A percentile compares a stretch with the other conserved stretches of the same genome.
Conservation (phyloP, 2,888 invertebrate species). For the Trichogramma dendrolimi region DNA sequence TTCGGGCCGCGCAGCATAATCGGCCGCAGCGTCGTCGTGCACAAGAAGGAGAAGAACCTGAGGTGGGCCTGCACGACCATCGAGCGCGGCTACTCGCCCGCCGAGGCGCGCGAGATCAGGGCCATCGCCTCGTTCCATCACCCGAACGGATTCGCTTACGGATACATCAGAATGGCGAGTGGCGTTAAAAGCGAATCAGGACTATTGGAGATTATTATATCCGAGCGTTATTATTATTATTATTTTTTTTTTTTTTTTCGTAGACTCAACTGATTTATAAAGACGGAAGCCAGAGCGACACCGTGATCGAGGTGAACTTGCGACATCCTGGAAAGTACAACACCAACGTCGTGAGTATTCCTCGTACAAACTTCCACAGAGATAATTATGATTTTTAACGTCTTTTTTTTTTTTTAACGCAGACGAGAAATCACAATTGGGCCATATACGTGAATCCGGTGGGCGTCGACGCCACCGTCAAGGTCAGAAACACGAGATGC, state of each 20-base stretch:
- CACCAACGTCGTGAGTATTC: conserved; percentile 65
- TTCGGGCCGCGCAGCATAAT: conserved; percentile 78
- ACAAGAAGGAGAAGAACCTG: conserved; percentile 60
- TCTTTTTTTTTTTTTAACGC: conserved; percentile 32
- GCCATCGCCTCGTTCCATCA: conserved; percentile 90
- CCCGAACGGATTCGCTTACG: conserved; percentile 78
- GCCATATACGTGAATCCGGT: conserved; percentile 87
- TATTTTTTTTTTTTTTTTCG: conserved; percentile 1
- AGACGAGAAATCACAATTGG: conserved; percentile 85
- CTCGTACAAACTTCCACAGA: no score
- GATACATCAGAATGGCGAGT: conserved; percentile 82
- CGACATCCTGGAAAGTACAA: conserved; percentile 83
- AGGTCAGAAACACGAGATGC: conserved; percentile 74
- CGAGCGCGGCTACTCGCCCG: conserved; percentile 82
- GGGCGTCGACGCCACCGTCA: conserved; percentile 84
- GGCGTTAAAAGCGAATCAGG: conserved; percentile 47
- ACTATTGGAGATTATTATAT: neutral
- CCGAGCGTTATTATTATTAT: neutral
- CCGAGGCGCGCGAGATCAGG: conserved; percentile 78
- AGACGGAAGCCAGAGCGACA: conserved; percentile 84
- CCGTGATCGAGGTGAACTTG: conserved; percentile 82
- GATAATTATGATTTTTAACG: neutral
- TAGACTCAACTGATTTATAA: conserved; percentile 81
- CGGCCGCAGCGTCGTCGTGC: conserved; percentile 81
- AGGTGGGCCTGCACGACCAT: conserved; percentile 81